These are phyloP conservation scores for Calliopsis andreniformis DNA, from an alignment of 1,140 invertebrate species.

Conservation along the genomic window DNA sequence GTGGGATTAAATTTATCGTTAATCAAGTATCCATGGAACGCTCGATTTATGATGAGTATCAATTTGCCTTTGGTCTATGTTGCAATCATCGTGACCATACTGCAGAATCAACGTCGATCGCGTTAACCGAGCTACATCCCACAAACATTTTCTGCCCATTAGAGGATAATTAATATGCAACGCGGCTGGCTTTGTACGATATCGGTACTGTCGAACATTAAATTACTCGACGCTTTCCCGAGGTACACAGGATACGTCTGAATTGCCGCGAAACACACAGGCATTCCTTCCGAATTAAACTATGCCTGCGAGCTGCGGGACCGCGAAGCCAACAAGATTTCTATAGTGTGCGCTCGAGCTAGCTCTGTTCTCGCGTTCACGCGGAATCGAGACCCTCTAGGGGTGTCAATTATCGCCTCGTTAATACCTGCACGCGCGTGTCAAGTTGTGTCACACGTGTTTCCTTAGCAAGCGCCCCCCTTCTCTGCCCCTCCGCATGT, in stretches of 20 bases:
- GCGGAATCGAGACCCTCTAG: slow-evolving; percentile 28
- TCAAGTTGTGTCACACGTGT: slow-evolving; percentile 47
- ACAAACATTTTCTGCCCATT: slow-evolving; percentile 31
- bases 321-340: no score
- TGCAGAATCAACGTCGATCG: slow-evolving; percentile 10
- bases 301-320: not conserved
- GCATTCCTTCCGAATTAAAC: slow-evolving; percentile 33
- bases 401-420: slow-evolving; percentile 57
- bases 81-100: slow-evolving; percentile 15
- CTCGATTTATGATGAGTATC: slow-evolving; percentile 27
- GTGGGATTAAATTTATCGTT: slow-evolving; percentile 20
- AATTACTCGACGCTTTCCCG: slow-evolving; percentile 36
- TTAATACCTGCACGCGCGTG: slow-evolving; percentile 44
- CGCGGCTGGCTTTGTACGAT: slow-evolving; percentile 29
- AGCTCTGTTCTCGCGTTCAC: no score
- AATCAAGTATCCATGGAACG: not conserved
- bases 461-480: slow-evolving; percentile 41
- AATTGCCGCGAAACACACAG: slow-evolving; percentile 18
- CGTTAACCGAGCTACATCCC: slow-evolving; percentile 14
- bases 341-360: no score
- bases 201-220: slow-evolving; percentile 13
- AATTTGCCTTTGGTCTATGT: slow-evolving; percentile 9
- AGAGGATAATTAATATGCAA: slow-evolving; percentile 37
- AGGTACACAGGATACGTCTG: slow-evolving; percentile 12
- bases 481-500: no score